phyloP scores from a whole-genome alignment of 1,140 invertebrate genomes.

The Caenorhabditis latens region DNA sequence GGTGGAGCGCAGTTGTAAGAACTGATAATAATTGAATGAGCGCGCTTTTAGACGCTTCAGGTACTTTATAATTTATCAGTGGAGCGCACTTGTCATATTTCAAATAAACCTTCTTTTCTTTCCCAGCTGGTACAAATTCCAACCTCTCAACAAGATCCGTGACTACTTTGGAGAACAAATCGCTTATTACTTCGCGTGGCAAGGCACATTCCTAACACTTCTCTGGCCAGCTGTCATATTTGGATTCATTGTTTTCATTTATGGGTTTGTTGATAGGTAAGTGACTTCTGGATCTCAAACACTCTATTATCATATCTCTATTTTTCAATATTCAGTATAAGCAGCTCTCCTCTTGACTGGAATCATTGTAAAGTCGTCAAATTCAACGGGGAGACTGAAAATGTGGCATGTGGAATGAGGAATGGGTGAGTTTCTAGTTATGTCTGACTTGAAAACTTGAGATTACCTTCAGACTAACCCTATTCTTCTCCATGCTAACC shows the following conservation, averaged over 20 bases:
- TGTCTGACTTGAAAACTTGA: background rate
- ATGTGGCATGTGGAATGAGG: constrained; percentile 41
- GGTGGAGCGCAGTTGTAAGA: no score
- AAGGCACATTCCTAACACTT: constrained; percentile 61
- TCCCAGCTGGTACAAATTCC: constrained; percentile 56
- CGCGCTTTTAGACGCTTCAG: no score
- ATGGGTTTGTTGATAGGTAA: constrained; percentile 58
- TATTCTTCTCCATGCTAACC: constrained; percentile 40
- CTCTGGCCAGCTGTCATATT: constrained; percentile 61
- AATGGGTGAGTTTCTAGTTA: constrained; percentile 12
- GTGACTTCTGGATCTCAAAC: background rate
- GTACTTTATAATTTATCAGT: no score
- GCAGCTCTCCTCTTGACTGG: constrained; percentile 21
- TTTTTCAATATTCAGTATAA: constrained; percentile 30
- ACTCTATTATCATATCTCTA: background rate
- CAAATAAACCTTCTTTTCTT: background rate
- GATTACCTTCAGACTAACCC: background rate
- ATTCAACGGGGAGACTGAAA: constrained; percentile 31
- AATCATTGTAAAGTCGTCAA: constrained; percentile 39
- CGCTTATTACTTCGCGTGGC: constrained; percentile 65
- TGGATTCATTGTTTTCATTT: constrained; percentile 61
- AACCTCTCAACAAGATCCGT: constrained; percentile 58
- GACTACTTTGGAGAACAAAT: constrained; percentile 65
- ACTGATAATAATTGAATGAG: no score
- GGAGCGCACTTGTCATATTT: background rate